Base-by-base conservation (phyloP, 2,888 invertebrate species). In the Junonia oenone region DNA sequence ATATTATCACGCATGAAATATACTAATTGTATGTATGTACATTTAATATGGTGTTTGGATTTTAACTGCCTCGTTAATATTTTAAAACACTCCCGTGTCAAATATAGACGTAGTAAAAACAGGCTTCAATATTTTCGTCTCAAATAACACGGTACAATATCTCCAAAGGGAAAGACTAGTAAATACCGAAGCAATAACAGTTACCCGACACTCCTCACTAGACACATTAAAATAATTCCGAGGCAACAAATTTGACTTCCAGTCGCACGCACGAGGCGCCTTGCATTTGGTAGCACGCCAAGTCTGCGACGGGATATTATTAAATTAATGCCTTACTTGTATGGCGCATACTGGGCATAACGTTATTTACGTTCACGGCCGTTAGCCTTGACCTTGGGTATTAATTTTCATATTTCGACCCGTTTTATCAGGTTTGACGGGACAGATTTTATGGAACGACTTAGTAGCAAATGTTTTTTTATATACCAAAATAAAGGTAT, bases 241-340 rank as follows among this genome's bases (percentile, higher is more conserved):
- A 26, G 51, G 33, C 27, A 43, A 37, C 43, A 59, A 62, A 62
- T 59, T 57, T 52, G 62, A 62, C 51, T 59, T 26, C 51, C 53
- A 47, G 52, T 55, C 58, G 45, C 52, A 64, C 63, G 62, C 63
- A 63, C 57, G 54, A 60, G 59, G 58, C 56, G 47, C 51, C 56
- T 63, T 60, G 55, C 56, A 61, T 61, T 61, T 61, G 61, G 61
- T 45, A 43, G 33, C 11, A 26, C 9, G 61, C 61, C 61, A 61
- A 61, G 53, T 58, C 48, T 35, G 49, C 53, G 55, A 60, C 58
- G 58, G 58, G 58, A 55, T 57, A 60, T 58, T 57, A 57, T 57
- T 55, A 60, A 60, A 60, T 60, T 60, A 60, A 60, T 60, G 60
- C 55, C 27, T 52, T 45, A 56, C 56, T 59, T 56, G 59, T 59